phyloP scores from a whole-genome alignment of 2,888 invertebrate species.

The Eupithecia dodoneata region DNA sequence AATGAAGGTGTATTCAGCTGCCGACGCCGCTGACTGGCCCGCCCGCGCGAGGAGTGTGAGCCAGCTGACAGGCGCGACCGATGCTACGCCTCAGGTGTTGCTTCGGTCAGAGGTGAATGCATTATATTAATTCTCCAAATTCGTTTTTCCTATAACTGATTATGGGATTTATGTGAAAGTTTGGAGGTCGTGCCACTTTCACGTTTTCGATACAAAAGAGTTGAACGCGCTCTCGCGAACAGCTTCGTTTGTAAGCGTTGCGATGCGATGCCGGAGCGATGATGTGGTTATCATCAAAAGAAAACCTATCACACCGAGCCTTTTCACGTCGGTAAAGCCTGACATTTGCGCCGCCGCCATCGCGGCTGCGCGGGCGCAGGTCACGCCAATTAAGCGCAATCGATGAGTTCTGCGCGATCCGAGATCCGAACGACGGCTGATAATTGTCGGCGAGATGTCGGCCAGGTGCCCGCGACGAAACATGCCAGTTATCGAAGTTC shows the following conservation, averaged over 20 bases:
- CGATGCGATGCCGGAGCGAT: background rate
- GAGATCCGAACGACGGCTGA: background rate
- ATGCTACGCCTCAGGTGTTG: background rate
- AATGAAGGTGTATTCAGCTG: background rate
- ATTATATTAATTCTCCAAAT: constrained; percentile 3
- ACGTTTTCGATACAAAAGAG: constrained; percentile 16
- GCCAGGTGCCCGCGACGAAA: background rate
- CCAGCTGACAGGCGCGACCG: constrained; percentile 22
- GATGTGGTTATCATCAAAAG: background rate
- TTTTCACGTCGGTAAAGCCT: background rate
- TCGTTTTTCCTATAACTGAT: background rate
- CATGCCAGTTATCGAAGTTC: background rate
- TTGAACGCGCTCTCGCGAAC: constrained; percentile 17
- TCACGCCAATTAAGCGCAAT: constrained; percentile 7
- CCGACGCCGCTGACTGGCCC: background rate
- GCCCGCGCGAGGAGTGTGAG: background rate
- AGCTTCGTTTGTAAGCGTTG: background rate
- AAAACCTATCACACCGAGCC: background rate
- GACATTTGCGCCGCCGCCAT: background rate
- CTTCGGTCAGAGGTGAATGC: constrained; percentile 12
- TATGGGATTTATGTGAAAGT: constrained; percentile 1
- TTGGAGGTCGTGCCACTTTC: background rate
- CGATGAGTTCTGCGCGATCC: background rate
- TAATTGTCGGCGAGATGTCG: background rate
- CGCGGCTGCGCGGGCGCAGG: constrained; percentile 5